These are phyloP conservation scores for Pachypeltis micranthus DNA, from an alignment of 1,140 invertebrate species.

Conservation along the genomic window DNA sequence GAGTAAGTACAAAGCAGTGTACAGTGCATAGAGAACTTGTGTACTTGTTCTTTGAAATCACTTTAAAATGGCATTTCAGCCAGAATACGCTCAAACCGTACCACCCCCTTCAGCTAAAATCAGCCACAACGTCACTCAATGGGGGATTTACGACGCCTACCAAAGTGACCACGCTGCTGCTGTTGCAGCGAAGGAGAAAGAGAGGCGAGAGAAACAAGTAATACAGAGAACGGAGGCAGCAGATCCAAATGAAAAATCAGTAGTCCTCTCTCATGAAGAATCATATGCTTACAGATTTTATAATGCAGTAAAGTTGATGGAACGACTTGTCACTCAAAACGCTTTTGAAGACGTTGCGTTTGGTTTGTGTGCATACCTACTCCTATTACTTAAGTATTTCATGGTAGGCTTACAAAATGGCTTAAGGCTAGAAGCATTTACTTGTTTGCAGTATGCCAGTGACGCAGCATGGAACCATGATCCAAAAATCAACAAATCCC, in stretches of 20 bases:
- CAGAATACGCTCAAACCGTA: slow-evolving; percentile 58
- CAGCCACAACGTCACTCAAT: slow-evolving; percentile 65
- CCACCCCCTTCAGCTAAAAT: slow-evolving; percentile 69
- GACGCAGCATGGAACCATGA: too few species aligned
- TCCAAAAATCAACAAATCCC: too few species aligned
- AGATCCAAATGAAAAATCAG: not conserved
- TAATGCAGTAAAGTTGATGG: slow-evolving; percentile 67
- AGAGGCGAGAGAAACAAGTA: slow-evolving; percentile 37
- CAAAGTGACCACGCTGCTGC: slow-evolving; percentile 60
- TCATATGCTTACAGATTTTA: slow-evolving; percentile 24
- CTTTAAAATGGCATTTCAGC: slow-evolving; percentile 21
- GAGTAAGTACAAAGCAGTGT: too few species aligned
- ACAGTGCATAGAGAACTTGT: too few species aligned
- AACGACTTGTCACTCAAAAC: slow-evolving; percentile 90
- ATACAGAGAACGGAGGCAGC: slow-evolving; percentile 34
- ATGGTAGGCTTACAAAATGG: too few species aligned
- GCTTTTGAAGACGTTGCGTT: slow-evolving; percentile 81
- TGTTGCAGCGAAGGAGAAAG: slow-evolving; percentile 59
- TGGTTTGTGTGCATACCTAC: too few species aligned
- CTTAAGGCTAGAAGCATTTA: too few species aligned
- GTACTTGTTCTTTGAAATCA: not conserved
- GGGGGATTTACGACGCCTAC: slow-evolving; percentile 84
- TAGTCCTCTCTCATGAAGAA: slow-evolving; percentile 34
- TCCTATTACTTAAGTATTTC: too few species aligned
- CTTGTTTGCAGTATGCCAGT: too few species aligned